Percentiles rank a stretch among this genome's conserved stretches.
Evolutionary conservation across 2,797 vertebrate species (phyloP).

Genomic region (Gobio occitaniae): DNA sequence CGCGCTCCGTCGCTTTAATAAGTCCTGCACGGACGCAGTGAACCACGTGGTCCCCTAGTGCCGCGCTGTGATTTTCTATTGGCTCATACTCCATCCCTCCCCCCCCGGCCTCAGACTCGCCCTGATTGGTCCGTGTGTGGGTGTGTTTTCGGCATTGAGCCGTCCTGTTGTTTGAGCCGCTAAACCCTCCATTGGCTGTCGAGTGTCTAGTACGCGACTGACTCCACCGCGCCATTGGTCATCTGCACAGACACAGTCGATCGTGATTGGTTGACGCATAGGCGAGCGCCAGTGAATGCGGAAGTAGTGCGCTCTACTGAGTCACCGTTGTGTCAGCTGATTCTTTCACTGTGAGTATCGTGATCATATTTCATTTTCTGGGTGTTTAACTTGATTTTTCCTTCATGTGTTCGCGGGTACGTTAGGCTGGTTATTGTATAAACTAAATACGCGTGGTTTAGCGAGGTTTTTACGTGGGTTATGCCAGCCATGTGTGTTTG

Average conservation of each 20-base stretch:
- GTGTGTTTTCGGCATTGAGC: constrained; percentile 70
- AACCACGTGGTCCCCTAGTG: constrained; percentile 68
- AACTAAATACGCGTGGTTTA: neutral
- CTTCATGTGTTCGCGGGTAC: neutral
- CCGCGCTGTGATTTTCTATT: constrained; percentile 89
- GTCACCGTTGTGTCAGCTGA: constrained; percentile 88
- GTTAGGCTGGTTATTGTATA: neutral
- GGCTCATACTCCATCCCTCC: constrained; percentile 57
- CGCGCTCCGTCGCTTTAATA: constrained; percentile 35
- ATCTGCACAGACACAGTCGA: fast-evolving
- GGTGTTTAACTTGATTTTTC: neutral
- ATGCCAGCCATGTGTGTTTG: constrained; percentile 32
- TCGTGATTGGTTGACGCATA: constrained; percentile 66
- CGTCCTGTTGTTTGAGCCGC: constrained; percentile 6
- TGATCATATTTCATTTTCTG: constrained; percentile 69
- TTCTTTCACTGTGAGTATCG: constrained; percentile 86
- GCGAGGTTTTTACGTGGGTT: neutral
- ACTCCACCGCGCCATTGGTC: constrained; percentile 64
- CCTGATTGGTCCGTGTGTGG: constrained; percentile 76
- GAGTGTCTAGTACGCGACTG: constrained; percentile 10
- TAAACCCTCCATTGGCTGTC: constrained; percentile 64
- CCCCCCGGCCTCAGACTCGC: neutral
- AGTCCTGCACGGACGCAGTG: constrained; percentile 38
- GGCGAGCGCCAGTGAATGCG: constrained; percentile 80
- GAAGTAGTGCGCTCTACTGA: constrained; percentile 83